Conservation (phyloP, 2,113 vertebrate genomes). For the Ibidorhyncha struthersii region DNA sequence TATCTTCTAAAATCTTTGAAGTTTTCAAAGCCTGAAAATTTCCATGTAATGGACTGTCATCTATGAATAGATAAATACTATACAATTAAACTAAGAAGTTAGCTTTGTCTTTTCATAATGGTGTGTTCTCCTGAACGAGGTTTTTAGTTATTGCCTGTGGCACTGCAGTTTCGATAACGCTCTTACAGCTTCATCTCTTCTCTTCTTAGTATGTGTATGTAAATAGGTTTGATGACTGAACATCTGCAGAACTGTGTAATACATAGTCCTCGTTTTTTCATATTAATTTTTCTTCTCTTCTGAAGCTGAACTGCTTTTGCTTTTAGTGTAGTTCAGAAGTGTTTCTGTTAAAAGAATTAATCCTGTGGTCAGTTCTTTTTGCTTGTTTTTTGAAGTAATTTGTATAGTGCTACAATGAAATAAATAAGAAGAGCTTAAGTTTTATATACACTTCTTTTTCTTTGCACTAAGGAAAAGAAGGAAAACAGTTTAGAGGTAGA, state of each 20-base stretch:
- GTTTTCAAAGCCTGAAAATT: constrained; percentile 2
- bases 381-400: neutral
- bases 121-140: neutral
- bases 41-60: neutral
- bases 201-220: neutral
- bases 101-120: neutral
- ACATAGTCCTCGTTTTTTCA: neutral
- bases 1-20: neutral
- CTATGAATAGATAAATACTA: neutral
- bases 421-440: neutral
- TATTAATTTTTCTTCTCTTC: neutral
- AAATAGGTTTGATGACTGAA: neutral
- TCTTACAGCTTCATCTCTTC: neutral
- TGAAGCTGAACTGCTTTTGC: neutral
- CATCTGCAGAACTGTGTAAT: neutral
- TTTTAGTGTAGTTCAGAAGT: neutral
- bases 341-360: neutral
- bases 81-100: neutral
- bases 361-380: neutral
- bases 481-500: neutral
- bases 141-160: constrained; percentile 1
- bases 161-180: neutral
- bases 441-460: neutral
- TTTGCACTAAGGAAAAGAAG: neutral
- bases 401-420: neutral